Evolutionary conservation across 2,113 vertebrate genomes (phyloP).

Genomic region (Brienomyrus longianalis): DNA sequence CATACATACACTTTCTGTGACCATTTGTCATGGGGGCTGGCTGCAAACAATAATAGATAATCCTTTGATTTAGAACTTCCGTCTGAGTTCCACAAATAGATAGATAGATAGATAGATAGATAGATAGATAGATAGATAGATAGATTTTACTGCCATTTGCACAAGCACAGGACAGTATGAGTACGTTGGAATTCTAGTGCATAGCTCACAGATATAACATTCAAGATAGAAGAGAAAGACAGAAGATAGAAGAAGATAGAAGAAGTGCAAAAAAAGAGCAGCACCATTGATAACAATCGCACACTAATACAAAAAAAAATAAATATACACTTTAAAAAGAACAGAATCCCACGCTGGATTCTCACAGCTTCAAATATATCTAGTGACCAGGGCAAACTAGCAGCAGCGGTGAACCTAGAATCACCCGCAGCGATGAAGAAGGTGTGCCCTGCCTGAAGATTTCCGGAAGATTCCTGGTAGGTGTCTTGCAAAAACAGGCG

Average conservation of each 20-base stretch:
- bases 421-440: not conserved
- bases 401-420: not conserved
- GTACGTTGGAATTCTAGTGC: no score
- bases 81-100: not conserved
- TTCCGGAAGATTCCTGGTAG: not conserved
- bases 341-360: not conserved
- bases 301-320: no score
- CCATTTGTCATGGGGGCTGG: not conserved
- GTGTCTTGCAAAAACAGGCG: not conserved
- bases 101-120: no score
- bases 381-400: not conserved
- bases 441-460: not conserved
- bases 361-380: not conserved
- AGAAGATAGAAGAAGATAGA: no score
- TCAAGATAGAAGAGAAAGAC: no score
- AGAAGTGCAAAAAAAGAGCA: no score
- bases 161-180: no score
- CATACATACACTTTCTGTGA: not conserved
- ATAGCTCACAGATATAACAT: no score
- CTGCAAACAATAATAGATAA: not conserved
- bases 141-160: no score
- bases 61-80: not conserved
- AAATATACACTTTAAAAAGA: no score
- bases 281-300: no score
- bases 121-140: no score